Conservation (phyloP, 2,113 vertebrate species). For the Talpa occidentalis region DNA sequence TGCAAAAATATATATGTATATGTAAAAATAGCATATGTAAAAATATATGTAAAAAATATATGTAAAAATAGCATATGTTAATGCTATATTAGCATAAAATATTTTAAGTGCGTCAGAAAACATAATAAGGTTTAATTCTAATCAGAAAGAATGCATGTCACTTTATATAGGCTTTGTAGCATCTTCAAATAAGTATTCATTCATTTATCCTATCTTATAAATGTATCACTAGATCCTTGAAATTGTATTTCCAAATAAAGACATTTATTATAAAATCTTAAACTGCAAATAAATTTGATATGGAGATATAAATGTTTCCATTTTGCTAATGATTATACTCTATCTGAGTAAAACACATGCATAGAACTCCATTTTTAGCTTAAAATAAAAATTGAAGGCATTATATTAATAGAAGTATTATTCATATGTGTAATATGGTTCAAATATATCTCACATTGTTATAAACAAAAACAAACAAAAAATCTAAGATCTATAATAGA, state of each 20-base stretch:
- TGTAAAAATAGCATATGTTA: not conserved
- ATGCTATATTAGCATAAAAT: not conserved
- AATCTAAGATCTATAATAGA: not conserved
- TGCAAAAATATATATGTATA: not conserved
- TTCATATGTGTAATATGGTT: not conserved
- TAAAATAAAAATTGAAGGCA: not conserved
- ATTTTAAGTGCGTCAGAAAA: not conserved
- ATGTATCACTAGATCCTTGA: not conserved
- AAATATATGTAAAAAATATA: not conserved
- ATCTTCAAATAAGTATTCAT: not conserved
- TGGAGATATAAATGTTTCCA: not conserved
- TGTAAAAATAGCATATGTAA: not conserved
- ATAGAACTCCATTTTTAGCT: not conserved
- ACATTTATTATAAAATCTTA: not conserved
- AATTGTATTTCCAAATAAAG: not conserved
- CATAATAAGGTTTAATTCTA: not conserved
- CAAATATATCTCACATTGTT: not conserved
- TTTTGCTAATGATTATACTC: not conserved
- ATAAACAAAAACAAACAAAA: slow-evolving; percentile 18
- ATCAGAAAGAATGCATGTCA: not conserved
- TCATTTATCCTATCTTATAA: not conserved
- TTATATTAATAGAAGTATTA: not conserved
- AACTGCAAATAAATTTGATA: not conserved
- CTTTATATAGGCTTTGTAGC: not conserved
- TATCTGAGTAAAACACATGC: not conserved